phyloP scores from a whole-genome alignment of 2,888 invertebrate species.

The Aleiodes testaceus region DNA sequence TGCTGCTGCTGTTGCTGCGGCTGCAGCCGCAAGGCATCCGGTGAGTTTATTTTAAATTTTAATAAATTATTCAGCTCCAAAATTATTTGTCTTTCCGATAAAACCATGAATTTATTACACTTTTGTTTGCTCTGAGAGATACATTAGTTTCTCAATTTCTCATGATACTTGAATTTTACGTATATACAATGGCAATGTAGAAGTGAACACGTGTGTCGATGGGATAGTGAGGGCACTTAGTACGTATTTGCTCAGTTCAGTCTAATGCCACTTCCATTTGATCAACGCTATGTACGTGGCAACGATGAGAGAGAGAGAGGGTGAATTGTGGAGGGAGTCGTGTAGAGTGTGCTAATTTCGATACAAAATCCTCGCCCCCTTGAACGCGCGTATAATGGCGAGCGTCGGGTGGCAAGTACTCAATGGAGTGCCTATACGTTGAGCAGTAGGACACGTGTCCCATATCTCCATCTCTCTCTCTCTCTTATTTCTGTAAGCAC shows the following conservation, averaged over 20 bases:
- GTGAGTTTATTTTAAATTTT: slow-evolving; percentile 74
- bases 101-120: not conserved
- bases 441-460: slow-evolving; percentile 52
- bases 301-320: not conserved
- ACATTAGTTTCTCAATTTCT: not conserved
- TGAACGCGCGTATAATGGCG: slow-evolving; percentile 39
- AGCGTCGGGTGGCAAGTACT: slow-evolving; percentile 43
- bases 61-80: not conserved
- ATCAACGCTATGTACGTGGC: slow-evolving; percentile 27
- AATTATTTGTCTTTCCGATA: not conserved
- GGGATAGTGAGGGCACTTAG: slow-evolving; percentile 34
- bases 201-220: slow-evolving; percentile 37
- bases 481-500: slow-evolving; percentile 15
- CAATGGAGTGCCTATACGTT: slow-evolving; percentile 46
- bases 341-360: slow-evolving; percentile 39
- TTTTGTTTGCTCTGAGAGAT: slow-evolving; percentile 7
- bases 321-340: slow-evolving; percentile 6
- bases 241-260: slow-evolving; percentile 36
- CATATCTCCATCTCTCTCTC: slow-evolving; percentile 16
- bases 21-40: slow-evolving; percentile 90
- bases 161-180: slow-evolving; percentile 27
- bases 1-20: slow-evolving; percentile 89
- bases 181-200: slow-evolving; percentile 30
- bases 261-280: slow-evolving; percentile 41
- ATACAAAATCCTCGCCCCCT: slow-evolving; percentile 39